phyloP scores from a whole-genome alignment of 2,113 vertebrate genomes.

The Empidonax traillii region DNA sequence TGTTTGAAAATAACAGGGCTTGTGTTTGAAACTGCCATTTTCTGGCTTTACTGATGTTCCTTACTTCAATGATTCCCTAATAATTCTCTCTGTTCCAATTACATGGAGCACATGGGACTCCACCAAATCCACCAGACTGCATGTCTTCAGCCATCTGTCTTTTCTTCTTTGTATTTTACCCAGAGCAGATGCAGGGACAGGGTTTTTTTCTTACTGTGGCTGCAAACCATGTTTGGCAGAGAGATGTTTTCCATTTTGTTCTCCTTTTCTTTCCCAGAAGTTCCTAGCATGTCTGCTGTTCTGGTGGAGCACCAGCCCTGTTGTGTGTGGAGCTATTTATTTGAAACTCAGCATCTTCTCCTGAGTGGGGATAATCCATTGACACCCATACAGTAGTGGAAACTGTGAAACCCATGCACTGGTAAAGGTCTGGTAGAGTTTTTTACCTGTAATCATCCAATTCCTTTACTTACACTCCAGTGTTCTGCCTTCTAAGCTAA shows the following conservation, averaged over 20 bases:
- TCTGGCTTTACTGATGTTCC: neutral
- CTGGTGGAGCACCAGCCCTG: neutral
- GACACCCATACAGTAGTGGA: neutral
- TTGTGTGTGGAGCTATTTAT: neutral
- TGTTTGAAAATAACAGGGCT: neutral
- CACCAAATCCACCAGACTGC: neutral
- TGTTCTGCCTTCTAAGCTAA: neutral
- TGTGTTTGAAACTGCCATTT: neutral
- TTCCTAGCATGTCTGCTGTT: neutral
- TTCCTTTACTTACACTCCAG: neutral
- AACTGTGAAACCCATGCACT: neutral
- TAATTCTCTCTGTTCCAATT: neutral
- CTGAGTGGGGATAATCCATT: neutral
- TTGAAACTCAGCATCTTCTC: neutral
- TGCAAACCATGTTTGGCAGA: neutral
- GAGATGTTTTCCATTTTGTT: neutral
- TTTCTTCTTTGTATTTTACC: neutral
- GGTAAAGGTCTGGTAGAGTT: neutral
- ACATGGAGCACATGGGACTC: fast-evolving
- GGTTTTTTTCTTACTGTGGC: neutral
- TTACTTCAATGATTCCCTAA: neutral
- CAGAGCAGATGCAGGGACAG: neutral
- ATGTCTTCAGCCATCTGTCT: neutral
- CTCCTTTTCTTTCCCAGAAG: neutral
- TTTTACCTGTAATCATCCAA: neutral